Conservation (phyloP, 2,888 invertebrate genomes). For the Archips xylosteana region DNA sequence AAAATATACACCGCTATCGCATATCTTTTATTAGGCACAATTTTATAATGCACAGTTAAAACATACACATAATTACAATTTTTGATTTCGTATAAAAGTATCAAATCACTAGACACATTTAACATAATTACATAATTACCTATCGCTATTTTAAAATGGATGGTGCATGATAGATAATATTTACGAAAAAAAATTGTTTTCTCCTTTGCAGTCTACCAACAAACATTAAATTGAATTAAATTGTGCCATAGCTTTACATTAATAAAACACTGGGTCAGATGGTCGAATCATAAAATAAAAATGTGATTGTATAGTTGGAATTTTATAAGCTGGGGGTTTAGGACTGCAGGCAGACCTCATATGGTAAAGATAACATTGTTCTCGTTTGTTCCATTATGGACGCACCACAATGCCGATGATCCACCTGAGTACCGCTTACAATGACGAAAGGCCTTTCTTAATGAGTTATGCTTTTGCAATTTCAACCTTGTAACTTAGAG, state of each 20-base stretch:
- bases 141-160: slow-evolving; percentile 1
- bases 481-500: too few relatives aligned
- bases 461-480: too few relatives aligned
- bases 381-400: too few relatives aligned
- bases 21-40: slow-evolving; percentile 35
- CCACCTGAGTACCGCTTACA: too few relatives aligned
- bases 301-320: not conserved
- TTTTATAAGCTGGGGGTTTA: not conserved
- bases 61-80: slow-evolving; percentile 16
- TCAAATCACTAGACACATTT: slow-evolving; percentile 8
- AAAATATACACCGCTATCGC: not conserved
- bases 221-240: not conserved
- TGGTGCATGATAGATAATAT: not conserved
- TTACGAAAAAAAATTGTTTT: not conserved
- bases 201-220: not conserved
- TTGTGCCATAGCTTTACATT: too few relatives aligned
- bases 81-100: slow-evolving; percentile 34
- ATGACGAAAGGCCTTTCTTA: too few relatives aligned
- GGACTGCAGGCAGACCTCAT: too few relatives aligned
- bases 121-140: not conserved
- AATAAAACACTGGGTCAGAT: not conserved
- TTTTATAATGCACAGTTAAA: slow-evolving; percentile 19
- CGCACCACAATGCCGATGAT: too few relatives aligned
- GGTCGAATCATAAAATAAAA: slow-evolving; percentile 1
- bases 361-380: too few relatives aligned